Evolutionary conservation across 2,888 invertebrate species (phyloP).

Genomic region (Lacanobia wlatinum): DNA sequence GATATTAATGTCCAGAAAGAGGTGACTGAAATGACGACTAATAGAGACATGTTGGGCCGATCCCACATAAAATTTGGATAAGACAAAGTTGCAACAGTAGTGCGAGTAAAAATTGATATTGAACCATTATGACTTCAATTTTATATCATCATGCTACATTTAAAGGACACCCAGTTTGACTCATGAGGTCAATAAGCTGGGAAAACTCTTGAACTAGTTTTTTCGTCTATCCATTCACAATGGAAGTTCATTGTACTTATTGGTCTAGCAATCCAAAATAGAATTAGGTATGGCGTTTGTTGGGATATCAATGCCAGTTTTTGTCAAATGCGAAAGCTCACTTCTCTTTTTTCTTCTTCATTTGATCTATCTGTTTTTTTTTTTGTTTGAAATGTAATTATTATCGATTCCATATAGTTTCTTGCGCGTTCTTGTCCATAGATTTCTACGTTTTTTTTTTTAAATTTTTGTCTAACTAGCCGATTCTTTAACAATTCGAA

Average conservation of each 20-base stretch:
- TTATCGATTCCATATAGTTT: background rate
- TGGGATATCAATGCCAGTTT: background rate
- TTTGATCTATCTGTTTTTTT: background rate
- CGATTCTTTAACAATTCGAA: background rate
- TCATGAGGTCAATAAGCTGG: constrained; percentile 3
- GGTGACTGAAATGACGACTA: background rate
- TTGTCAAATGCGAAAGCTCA: background rate
- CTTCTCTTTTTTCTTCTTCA: background rate
- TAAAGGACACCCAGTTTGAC: background rate
- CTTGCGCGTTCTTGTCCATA: background rate
- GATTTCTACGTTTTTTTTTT: background rate
- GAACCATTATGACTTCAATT: background rate
- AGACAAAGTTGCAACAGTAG: background rate
- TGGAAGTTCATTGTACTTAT: constrained; percentile 15
- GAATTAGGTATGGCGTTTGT: constrained; percentile 1
- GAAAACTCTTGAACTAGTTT: constrained; percentile 12
- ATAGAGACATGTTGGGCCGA: background rate
- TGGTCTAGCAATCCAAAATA: background rate
- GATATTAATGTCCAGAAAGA: background rate
- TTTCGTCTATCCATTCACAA: background rate
- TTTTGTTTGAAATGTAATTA: background rate
- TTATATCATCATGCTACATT: background rate
- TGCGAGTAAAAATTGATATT: background rate
- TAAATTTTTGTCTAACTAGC: background rate
- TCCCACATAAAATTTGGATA: too few relatives aligned